Conservation (phyloP, 2,797 vertebrate species). For the Atherinosoma microstoma region DNA sequence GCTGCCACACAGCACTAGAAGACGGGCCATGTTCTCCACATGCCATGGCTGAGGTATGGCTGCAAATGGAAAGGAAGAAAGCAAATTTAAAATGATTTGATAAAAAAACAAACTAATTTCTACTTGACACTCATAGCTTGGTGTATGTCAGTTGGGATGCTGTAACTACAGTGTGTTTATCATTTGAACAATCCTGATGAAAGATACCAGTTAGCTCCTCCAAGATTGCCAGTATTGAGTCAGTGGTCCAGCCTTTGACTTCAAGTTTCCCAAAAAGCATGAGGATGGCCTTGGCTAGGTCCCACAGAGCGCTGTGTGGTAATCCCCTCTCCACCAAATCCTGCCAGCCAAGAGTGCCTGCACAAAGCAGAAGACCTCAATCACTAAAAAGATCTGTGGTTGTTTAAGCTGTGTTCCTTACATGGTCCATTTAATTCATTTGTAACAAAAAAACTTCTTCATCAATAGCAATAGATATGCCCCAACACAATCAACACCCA, state of each 20-base stretch:
- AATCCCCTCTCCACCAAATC: conserved; percentile 84
- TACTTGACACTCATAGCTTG: too few relatives aligned
- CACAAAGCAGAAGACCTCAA: conserved; percentile 6
- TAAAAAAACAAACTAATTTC: not conserved
- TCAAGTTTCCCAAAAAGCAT: conserved; percentile 80
- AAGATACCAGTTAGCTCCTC: conserved; percentile 90
- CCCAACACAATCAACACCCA: not conserved
- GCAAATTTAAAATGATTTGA: not conserved
- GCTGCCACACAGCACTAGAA: conserved; percentile 90
- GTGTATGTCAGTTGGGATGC: not conserved
- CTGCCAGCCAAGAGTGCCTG: conserved; percentile 88
- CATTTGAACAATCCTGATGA: not conserved
- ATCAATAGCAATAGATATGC: not conserved
- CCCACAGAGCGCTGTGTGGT: conserved; percentile 83
- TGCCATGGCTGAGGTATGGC: conserved; percentile 90
- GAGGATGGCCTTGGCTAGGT: conserved; percentile 86
- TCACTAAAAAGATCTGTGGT: not conserved
- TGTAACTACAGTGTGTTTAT: not conserved
- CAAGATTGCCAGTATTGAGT: conserved; percentile 87
- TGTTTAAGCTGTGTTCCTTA: too few relatives aligned
- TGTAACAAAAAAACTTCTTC: not conserved
- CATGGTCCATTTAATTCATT: not conserved
- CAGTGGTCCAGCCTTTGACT: conserved; percentile 83
- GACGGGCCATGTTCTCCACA: conserved; percentile 89
- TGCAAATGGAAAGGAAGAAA: conserved; percentile 53